Percentiles rank a stretch among this genome's conserved stretches.
phyloP scores from a whole-genome alignment of 2,113 vertebrate species.

The Mandrillus leucophaeus region DNA sequence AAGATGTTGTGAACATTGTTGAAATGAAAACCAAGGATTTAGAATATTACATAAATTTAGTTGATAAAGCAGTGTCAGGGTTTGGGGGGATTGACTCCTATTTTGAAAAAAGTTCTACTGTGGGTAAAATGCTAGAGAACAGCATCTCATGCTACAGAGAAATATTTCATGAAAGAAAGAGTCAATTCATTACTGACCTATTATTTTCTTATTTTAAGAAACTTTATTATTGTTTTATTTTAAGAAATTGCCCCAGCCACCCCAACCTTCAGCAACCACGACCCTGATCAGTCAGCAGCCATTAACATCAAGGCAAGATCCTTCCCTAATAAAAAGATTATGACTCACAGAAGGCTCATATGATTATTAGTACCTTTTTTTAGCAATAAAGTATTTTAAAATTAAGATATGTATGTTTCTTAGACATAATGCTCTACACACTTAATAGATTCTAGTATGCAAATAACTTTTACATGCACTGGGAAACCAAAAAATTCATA shows the following conservation, averaged over 20 bases:
- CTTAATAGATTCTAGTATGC: not conserved
- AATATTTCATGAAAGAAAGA: not conserved
- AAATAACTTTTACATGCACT: not conserved
- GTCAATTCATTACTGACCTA: not conserved
- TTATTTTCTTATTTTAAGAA: not conserved
- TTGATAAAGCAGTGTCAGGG: not conserved
- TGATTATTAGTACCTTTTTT: not conserved
- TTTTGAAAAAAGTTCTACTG: not conserved
- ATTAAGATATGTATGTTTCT: not conserved
- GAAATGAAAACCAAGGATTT: not conserved
- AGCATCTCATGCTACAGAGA: not conserved
- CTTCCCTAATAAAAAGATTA: not conserved
- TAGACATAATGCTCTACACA: not conserved
- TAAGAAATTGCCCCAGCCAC: not conserved
- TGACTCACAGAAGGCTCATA: not conserved
- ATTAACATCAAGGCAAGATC: not conserved
- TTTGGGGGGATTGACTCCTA: not conserved
- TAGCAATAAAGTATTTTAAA: not conserved
- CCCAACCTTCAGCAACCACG: not conserved
- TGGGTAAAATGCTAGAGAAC: not conserved
- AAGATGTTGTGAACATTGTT: not conserved
- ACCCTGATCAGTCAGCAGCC: not conserved
- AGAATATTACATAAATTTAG: not conserved
- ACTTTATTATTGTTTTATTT: not conserved
- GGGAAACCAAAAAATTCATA: not conserved